phyloP scores from a whole-genome alignment of 2,797 vertebrate species.

The Pseudomugil tenellus region DNA sequence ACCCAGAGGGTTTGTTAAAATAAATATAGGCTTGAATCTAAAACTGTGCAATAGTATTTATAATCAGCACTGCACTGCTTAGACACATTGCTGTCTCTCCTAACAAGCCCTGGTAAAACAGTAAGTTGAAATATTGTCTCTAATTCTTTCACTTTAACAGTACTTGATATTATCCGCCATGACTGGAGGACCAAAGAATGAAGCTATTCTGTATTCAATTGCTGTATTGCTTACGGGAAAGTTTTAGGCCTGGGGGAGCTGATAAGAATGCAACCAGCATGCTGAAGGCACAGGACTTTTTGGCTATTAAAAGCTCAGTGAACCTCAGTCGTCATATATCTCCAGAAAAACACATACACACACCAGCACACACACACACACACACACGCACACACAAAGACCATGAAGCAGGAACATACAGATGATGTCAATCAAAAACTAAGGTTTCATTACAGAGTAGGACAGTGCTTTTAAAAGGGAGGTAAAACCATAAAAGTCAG shows the following conservation, averaged over 20 bases:
- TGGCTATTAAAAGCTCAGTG: slow-evolving; percentile 48
- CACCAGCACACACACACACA: no score
- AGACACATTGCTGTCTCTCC: slow-evolving; percentile 35
- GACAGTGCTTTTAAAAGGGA: no score
- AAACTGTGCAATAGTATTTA: slow-evolving; percentile 21
- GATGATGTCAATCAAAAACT: no score
- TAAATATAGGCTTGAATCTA: slow-evolving; percentile 29
- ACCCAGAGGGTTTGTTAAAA: slow-evolving; percentile 12
- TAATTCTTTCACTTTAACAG: slow-evolving; percentile 50
- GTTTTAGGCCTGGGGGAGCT: slow-evolving; percentile 61
- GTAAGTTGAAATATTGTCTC: slow-evolving; percentile 36
- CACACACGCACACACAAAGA: no score
- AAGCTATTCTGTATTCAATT: slow-evolving; percentile 63
- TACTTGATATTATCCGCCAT: slow-evolving; percentile 42
- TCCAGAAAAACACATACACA: no score
- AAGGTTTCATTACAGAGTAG: no score
- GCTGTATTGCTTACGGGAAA: slow-evolving; percentile 59
- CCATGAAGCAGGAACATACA: no score
- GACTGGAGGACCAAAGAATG: slow-evolving; percentile 47
- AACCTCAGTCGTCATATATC: slow-evolving; percentile 2
- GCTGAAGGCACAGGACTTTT: slow-evolving; percentile 53
- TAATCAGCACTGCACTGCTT: slow-evolving; percentile 21
- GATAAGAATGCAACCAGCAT: slow-evolving; percentile 68
- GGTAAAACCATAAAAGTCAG: rapidly evolving
- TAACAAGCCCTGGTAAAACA: slow-evolving; percentile 35